Percentiles rank a stretch among this genome's conserved stretches.
Conservation (phyloP, 2,888 invertebrate genomes). For the Xanthorhoe spadicearia region DNA sequence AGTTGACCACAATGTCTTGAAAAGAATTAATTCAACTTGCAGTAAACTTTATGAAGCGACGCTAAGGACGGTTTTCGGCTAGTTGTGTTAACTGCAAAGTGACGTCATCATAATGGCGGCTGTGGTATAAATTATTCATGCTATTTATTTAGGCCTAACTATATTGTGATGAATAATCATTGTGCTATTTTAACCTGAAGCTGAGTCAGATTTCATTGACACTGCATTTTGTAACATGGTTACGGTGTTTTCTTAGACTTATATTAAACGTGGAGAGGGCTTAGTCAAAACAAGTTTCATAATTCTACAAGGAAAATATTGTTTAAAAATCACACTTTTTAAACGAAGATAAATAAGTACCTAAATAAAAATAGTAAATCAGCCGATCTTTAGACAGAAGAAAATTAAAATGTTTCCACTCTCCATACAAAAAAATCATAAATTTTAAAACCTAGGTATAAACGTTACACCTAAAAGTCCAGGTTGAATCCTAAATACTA, state of each 20-base stretch:
- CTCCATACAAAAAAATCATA: no score
- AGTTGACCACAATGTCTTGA: conserved; percentile 58
- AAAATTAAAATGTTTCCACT: no score
- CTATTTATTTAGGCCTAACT: conserved; percentile 21
- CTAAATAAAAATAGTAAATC: no score
- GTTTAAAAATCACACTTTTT: no score
- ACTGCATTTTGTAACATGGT: neutral
- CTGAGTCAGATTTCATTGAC: conserved; percentile 5
- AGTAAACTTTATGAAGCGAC: conserved; percentile 36
- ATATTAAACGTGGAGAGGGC: no score
- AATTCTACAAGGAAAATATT: no score
- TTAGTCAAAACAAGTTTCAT: no score
- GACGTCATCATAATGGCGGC: conserved; percentile 33
- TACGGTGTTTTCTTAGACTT: neutral
- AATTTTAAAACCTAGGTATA: no score
- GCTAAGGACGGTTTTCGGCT: conserved; percentile 28
- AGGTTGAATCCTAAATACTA: no score
- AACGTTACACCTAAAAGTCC: no score
- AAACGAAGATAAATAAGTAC: no score
- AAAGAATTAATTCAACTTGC: conserved; percentile 35
- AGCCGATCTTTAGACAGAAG: no score
- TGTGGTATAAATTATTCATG: conserved; percentile 26
- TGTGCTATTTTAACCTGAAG: conserved; percentile 9
- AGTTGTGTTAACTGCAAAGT: conserved; percentile 12
- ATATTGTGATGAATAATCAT: conserved; percentile 9